Evolutionary conservation across 1,140 invertebrate species (phyloP).

Genomic region (Lordiphosa mommai): DNA sequence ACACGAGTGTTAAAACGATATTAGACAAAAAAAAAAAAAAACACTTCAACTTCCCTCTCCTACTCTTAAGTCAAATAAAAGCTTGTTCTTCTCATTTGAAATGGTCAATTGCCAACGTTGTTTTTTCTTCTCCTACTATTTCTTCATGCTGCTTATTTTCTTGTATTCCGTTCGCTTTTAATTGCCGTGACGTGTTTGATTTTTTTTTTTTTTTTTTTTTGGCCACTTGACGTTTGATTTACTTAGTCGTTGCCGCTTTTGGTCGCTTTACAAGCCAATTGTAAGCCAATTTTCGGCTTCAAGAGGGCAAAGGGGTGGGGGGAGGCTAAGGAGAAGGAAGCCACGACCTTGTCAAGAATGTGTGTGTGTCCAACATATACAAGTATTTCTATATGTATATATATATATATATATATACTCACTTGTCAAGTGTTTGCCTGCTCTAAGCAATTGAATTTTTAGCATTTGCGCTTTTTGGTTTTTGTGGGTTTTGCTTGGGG

Average conservation of each 20-base stretch:
- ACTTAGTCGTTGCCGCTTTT: slow-evolving; percentile 35
- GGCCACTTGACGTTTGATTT: slow-evolving; percentile 50
- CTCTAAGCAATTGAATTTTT: background rate
- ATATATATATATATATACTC: background rate
- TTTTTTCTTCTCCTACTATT: background rate
- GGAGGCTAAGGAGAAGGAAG: slow-evolving; percentile 1
- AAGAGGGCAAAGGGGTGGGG: background rate
- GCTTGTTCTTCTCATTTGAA: background rate
- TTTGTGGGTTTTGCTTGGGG: background rate
- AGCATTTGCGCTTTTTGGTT: background rate
- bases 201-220: slow-evolving; percentile 22
- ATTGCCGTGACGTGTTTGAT: slow-evolving; percentile 69
- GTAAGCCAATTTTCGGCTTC: slow-evolving; percentile 67
- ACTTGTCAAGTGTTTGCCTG: background rate
- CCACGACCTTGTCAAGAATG: slow-evolving; percentile 51
- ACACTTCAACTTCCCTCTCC: too few relatives aligned
- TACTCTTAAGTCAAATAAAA: too few relatives aligned
- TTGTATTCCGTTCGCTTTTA: slow-evolving; percentile 53
- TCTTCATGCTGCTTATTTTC: slow-evolving; percentile 19
- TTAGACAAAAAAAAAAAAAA: too few relatives aligned
- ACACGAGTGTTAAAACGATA: too few relatives aligned
- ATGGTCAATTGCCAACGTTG: slow-evolving; percentile 10
- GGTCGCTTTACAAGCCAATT: slow-evolving; percentile 69
- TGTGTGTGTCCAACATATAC: slow-evolving; percentile 13
- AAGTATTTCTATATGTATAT: background rate